Conservation (phyloP, 37 sponge, comb jelly and placozoan species). For the Aphrocallistes beatrix region DNA sequence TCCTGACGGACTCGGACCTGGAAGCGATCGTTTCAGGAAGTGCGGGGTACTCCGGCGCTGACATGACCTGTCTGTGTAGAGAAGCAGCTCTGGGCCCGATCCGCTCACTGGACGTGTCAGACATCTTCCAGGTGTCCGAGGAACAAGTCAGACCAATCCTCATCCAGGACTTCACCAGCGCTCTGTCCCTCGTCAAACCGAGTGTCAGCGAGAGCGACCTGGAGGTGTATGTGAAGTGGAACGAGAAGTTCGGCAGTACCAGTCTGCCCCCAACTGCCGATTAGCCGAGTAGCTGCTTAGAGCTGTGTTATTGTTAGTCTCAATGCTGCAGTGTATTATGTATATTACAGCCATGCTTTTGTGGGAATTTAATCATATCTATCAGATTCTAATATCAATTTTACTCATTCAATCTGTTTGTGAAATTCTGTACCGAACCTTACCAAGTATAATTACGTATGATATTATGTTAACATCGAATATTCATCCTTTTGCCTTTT, state of each 20-base stretch:
- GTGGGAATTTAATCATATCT: too few relatives aligned
- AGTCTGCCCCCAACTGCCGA: background rate
- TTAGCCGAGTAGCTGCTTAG: too few relatives aligned
- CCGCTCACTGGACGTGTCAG: constrained; percentile 42
- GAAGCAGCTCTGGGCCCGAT: constrained; percentile 91
- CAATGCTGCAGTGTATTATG: too few relatives aligned
- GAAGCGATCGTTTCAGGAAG: constrained; percentile 33
- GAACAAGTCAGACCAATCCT: constrained; percentile 71
- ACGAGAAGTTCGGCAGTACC: constrained; percentile 70
- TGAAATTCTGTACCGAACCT: too few relatives aligned
- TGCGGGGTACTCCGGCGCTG: constrained; percentile 95
- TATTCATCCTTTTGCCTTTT: too few relatives aligned
- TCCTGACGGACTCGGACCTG: constrained; percentile 50
- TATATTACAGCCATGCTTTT: too few relatives aligned
- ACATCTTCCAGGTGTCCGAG: background rate
- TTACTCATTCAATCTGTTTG: too few relatives aligned
- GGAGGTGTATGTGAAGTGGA: constrained; percentile 81
- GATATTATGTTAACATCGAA: too few relatives aligned
- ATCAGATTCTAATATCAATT: too few relatives aligned
- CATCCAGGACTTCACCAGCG: constrained; percentile 60
- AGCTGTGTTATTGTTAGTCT: too few relatives aligned
- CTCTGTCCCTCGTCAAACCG: constrained; percentile 47
- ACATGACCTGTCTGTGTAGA: constrained; percentile 83
- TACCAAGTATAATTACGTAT: too few relatives aligned
- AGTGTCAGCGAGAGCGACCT: constrained; percentile 83